Evolutionary conservation across 2,113 vertebrate genomes (phyloP).

Genomic region (Macquaria ambigua): DNA sequence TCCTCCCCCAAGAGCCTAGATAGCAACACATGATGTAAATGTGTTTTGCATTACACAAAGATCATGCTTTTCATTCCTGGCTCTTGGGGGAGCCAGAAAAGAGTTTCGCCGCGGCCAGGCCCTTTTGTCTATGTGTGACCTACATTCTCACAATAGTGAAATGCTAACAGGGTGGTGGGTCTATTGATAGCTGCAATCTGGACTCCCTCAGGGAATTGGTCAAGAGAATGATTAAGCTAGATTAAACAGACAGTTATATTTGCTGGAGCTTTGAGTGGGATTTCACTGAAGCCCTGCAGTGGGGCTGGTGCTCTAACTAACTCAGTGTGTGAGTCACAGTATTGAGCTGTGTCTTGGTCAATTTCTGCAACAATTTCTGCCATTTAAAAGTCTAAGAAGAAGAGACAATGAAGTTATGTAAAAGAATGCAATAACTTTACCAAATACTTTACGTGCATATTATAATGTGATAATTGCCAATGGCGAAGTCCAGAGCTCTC

Average conservation of each 20-base stretch:
- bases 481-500: too few relatives aligned
- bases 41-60: conserved; percentile 34
- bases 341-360: not conserved
- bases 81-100: conserved; percentile 37
- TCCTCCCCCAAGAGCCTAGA: not conserved
- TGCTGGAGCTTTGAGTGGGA: conserved; percentile 45
- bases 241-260: conserved; percentile 44
- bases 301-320: not conserved
- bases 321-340: not conserved
- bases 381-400: not conserved
- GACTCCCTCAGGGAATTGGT: conserved; percentile 27
- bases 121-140: conserved; percentile 59
- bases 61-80: conserved; percentile 42
- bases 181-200: conserved; percentile 58
- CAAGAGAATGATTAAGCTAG: conserved; percentile 38
- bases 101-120: not conserved
- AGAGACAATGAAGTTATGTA: not conserved
- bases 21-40: conserved; percentile 34
- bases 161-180: conserved; percentile 21
- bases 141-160: conserved; percentile 64
- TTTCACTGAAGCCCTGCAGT: conserved; percentile 26
- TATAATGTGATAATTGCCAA: not conserved
- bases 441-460: not conserved
- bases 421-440: not conserved
- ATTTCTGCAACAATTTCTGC: not conserved